Percentiles rank a stretch among this genome's conserved stretches.
phyloP scores from a whole-genome alignment of 2,888 invertebrate species.

The Tipula vernalis region DNA sequence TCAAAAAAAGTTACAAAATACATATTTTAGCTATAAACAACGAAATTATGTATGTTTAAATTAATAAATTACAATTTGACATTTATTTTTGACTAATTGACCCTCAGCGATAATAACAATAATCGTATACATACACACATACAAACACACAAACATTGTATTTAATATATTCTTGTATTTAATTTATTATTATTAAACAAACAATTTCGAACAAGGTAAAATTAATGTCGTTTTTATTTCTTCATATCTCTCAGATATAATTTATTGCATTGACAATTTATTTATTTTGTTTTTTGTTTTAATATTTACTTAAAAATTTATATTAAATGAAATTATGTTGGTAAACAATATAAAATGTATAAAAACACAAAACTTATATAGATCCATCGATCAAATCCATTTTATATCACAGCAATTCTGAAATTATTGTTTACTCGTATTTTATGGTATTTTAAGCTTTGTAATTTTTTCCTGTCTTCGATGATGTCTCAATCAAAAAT shows the following conservation, averaged over 20 bases:
- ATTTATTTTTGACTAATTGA: neutral
- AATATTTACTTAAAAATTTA: neutral
- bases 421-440: neutral
- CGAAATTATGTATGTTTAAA: neutral
- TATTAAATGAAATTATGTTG: neutral
- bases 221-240: neutral
- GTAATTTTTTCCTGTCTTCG: neutral
- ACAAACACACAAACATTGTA: neutral
- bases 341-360: neutral
- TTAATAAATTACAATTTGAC: neutral
- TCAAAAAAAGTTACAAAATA: too few species aligned
- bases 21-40: neutral
- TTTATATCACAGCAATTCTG: neutral
- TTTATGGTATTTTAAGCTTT: neutral
- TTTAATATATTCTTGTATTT: neutral
- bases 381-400: neutral
- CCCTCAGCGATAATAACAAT: neutral
- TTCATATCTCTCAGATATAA: neutral
- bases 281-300: neutral
- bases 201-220: neutral
- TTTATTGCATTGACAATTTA: neutral
- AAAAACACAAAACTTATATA: neutral
- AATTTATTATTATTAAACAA: neutral
- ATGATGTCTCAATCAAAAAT: neutral
- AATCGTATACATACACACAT: neutral